Base-by-base conservation (phyloP, 2,888 invertebrate species). In the Odontocerum albicorne region DNA sequence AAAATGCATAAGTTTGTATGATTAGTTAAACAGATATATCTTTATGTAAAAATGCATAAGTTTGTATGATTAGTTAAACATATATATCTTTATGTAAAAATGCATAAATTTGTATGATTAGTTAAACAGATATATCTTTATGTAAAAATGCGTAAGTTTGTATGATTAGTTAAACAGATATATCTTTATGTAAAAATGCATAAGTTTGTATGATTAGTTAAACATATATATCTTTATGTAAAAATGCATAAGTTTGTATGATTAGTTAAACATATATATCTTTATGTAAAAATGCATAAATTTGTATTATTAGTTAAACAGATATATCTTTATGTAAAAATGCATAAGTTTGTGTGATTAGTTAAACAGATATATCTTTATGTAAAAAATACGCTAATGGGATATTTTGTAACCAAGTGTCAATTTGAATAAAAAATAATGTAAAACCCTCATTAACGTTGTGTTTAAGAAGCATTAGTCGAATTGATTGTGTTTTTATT, bases 71-170 rank as follows among this genome's bases (percentile, higher is more conserved):
- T 27, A 27, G 4, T 7, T 27, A 27, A 7, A 36, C 10, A 36
- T 36, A 36, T 36, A 36, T 36, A 36, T 36, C 4, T 36, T 7
- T 36, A 36, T 36, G 10, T 36, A 36, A 7, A 36, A 7, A 36
- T 36, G 10, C 10, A 27, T 27, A 27, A 7, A 27, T 27, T 7
- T 27, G 10, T 27, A 27, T 27, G 10, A 7, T 7, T 27, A 27
- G 4, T 7, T 27, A 27, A 7, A 27, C 10, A 27, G 4, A 27
- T 27, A 27, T 27, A 27, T 27, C 4, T 27, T 7, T 27, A 27
- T 27, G 10, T 27, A 27, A 7, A 27, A 7, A 27, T 27, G 10
- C 10, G 10, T 27, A 27, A 7, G 10, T 27, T 7, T 27, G 10
- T 27, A 27, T 27, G 10, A 7, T 7, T 27, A 27, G 4, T 7